phyloP scores from a whole-genome alignment of 37 sponge, comb jelly and placozoan genomes.

The Haliclona indistincta region DNA sequence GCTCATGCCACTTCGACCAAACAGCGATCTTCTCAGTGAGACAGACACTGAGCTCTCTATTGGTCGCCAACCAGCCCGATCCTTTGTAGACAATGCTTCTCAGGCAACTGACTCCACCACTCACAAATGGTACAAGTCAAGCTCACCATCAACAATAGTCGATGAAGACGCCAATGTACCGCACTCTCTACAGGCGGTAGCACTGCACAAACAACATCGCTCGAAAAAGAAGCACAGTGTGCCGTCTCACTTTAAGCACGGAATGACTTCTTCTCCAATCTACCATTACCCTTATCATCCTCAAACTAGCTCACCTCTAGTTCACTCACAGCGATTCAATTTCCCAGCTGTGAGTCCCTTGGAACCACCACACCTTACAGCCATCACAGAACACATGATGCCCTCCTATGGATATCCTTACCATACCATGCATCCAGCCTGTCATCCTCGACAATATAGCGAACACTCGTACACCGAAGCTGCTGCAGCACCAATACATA shows the following conservation, averaged over 20 bases:
- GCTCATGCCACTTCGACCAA: slow-evolving; percentile 38
- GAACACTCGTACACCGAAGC: neutral
- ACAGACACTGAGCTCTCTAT: slow-evolving; percentile 31
- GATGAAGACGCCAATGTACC: neutral
- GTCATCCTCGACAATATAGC: neutral
- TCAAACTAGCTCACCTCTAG: neutral
- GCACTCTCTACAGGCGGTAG: neutral
- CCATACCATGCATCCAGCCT: neutral
- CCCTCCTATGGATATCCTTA: neutral
- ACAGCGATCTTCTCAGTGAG: slow-evolving; percentile 36
- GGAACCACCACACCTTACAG: neutral
- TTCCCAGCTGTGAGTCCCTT: neutral
- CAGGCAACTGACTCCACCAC: neutral
- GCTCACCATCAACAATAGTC: slow-evolving; percentile 36
- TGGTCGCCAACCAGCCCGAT: neutral
- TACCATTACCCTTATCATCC: neutral
- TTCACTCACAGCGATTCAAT: neutral
- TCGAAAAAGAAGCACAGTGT: neutral
- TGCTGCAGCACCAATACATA: neutral
- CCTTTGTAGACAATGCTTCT: neutral
- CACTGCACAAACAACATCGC: neutral
- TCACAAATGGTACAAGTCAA: slow-evolving; percentile 53
- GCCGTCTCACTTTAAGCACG: neutral
- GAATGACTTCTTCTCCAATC: neutral
- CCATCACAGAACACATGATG: neutral